Evolutionary conservation across 2,113 vertebrate genomes (phyloP), one percentile per base, ranked within the genome.

Genomic region (Saccopteryx bilineata): DNA sequence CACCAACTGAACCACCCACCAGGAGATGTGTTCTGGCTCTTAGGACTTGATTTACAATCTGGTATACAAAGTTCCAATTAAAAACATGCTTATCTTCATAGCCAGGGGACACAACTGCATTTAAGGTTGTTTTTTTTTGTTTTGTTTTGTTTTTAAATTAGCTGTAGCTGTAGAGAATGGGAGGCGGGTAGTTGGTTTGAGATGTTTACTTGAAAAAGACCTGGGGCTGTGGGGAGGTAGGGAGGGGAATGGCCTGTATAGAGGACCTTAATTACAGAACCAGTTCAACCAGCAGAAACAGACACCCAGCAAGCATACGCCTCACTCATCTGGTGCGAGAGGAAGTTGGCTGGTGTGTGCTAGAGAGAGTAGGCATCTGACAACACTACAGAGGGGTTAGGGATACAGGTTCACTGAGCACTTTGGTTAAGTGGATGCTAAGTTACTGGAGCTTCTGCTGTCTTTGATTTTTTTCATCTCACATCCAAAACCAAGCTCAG

Each of bases 61-160:
- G 54, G 87, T 91, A 65, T 68, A 80, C 87, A 94, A 71, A 80
- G 86, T 58, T 75, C 69, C 93, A 96, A 94, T 74, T 65, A 69
- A 97, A 92, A 94, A 79, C 85, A 75, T 31, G 69, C 61, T 97
- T 97, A 95, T 97, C 93, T 97, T 94, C 65, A 94, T 95, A 86
- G 93, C 95, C n/a, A 65, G 72, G 39, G 83, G 97, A 81, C 69
- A 95, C 24, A 18, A 79, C 28, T 75, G 52, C 63, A 93, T 93
- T 97, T 94, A 96, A 69, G 60, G 39, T 2, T 39, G 2, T 39
- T 39, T 39, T 39, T 39, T 39, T 39, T 2, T 39, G 2, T 39
- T 39, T 39, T 39, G 39, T 39, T 39, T 39, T 39, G 2, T 93
- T 96, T 97, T 88, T n/a, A 9, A 96, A 95, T 96, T 93, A 97